Conservation (phyloP, 2,113 vertebrate genomes). For the Tautogolabrus adspersus region DNA sequence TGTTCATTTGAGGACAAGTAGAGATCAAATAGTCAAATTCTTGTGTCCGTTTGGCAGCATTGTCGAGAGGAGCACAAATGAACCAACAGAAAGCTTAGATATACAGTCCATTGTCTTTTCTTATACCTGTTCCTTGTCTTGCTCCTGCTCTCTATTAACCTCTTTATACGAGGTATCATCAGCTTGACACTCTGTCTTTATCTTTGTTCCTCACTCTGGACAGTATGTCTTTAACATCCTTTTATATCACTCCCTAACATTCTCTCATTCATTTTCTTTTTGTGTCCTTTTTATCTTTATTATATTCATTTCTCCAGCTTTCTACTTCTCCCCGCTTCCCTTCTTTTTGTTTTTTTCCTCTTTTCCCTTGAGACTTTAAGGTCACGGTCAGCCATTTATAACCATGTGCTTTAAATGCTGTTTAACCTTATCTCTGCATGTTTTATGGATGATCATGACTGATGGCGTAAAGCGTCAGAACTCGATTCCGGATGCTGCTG, state of each 20-base stretch:
- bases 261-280: conserved; percentile 54
- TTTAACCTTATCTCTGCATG: conserved; percentile 78
- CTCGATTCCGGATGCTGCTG: conserved; percentile 43
- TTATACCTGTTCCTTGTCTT: conserved; percentile 45
- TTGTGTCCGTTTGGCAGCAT: not conserved
- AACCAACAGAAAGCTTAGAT: conserved; percentile 30
- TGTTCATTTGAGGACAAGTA: not conserved
- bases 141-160: conserved; percentile 64
- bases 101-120: conserved; percentile 41
- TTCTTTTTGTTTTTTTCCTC: conserved; percentile 15
- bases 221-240: conserved; percentile 44
- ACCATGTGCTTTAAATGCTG: conserved; percentile 81
- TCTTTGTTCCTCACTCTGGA: conserved; percentile 44
- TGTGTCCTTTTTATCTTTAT: conserved; percentile 53
- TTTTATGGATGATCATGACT: conserved; percentile 74
- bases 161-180: conserved; percentile 49
- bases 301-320: conserved; percentile 50
- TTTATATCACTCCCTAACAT: conserved; percentile 46
- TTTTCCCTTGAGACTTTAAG: conserved; percentile 58
- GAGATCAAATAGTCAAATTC: not conserved
- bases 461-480: conserved; percentile 55
- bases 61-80: not conserved
- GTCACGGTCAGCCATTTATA: conserved; percentile 79
- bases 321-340: not conserved
- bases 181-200: conserved; percentile 56